These are phyloP conservation scores for Numenius phaeopus DNA, from an alignment of 2,797 vertebrate genomes.

Conservation along the genomic window DNA sequence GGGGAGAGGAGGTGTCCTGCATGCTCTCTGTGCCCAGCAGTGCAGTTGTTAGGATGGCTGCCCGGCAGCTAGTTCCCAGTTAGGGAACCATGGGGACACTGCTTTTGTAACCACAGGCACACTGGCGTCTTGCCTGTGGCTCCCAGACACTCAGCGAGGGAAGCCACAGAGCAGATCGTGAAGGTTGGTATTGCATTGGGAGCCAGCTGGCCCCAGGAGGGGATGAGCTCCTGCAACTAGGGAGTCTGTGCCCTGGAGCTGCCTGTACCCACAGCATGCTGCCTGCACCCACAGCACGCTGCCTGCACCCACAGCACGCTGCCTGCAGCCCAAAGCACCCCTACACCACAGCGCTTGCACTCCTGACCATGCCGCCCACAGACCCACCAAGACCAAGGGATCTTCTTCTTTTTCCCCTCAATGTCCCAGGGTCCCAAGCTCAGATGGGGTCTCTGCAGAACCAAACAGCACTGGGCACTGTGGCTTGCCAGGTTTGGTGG, in stretches of 20 bases:
- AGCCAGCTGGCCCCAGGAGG: not conserved
- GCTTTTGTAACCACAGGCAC: not conserved
- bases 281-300: not conserved
- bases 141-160: not conserved
- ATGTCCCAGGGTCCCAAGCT: not conserved
- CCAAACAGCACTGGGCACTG: not conserved
- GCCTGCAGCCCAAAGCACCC: not conserved
- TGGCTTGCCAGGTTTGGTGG: not conserved
- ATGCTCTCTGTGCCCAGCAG: not conserved
- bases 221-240: not conserved
- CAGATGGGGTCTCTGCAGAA: not conserved
- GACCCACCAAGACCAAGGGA: not conserved
- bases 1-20: not conserved
- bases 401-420: not conserved
- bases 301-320: not conserved
- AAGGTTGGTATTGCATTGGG: not conserved
- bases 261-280: not conserved
- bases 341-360: not conserved
- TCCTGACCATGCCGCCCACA: not conserved
- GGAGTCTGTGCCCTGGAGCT: not conserved
- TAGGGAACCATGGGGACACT: not conserved
- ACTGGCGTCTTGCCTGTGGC: not conserved
- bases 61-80: not conserved
- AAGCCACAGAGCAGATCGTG: constrained; percentile 20
- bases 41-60: not conserved